These are phyloP conservation scores for Alfaro cultratus DNA, from an alignment of 2,797 vertebrate species.

Conservation along the genomic window DNA sequence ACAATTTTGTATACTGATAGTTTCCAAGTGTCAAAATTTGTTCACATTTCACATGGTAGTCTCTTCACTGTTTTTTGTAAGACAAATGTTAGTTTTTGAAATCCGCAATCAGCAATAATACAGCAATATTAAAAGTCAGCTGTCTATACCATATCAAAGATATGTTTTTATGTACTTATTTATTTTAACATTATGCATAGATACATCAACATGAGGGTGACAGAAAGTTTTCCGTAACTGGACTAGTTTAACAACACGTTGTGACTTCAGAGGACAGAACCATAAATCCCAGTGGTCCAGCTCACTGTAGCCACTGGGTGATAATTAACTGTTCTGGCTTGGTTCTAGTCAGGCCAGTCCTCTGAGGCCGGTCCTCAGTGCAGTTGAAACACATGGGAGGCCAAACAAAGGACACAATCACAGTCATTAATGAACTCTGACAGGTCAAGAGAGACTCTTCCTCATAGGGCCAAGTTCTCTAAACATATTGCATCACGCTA, in stretches of 20 bases:
- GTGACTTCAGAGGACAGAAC: background rate
- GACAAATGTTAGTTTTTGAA: background rate
- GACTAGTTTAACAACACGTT: conserved; percentile 1
- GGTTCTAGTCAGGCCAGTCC: conserved; percentile 27
- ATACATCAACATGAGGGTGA: background rate
- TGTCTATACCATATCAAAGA: background rate
- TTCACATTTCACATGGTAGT: background rate
- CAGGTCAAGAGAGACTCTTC: background rate
- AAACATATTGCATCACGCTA: conserved; percentile 3
- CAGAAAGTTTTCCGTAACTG: background rate
- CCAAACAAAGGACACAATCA: background rate
- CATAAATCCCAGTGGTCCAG: conserved; percentile 6
- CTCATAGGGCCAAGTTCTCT: background rate
- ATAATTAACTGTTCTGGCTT: conserved; percentile 37
- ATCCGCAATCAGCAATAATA: background rate
- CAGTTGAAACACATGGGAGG: background rate
- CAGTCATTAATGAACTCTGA: background rate
- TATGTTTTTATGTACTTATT: background rate
- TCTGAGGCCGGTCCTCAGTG: conserved; percentile 8
- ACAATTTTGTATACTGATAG: background rate
- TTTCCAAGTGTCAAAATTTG: background rate
- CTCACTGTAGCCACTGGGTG: conserved; percentile 22
- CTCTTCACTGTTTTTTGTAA: background rate
- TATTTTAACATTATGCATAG: background rate
- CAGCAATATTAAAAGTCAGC: background rate